Base-by-base conservation (phyloP, 2,797 vertebrate genomes). In the Enoplosus armatus region DNA sequence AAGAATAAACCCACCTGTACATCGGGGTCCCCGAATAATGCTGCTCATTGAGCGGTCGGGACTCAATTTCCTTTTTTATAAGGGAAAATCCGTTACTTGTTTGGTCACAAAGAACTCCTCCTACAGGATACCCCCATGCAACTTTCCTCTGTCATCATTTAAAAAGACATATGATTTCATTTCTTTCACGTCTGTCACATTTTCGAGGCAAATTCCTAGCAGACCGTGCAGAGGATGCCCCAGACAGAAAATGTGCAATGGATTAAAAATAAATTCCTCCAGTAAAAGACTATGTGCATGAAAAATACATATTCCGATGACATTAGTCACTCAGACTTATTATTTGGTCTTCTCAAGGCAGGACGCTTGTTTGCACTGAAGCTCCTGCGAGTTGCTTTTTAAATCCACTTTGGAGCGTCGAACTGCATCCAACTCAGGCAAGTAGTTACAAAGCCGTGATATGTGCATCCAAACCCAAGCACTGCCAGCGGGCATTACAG, bases 381-480 rank as follows among this genome's bases (percentile, higher is more conserved):
- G 89, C 88, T 92, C 92, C 91, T 58, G 92, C 89, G 85, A 85
- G 91, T 56, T 68, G 89, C 82, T 79, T 91, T 91, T 92, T 87
- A 93, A 94, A 94, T 96, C 94, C 95, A 84, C 89, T 88, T 88
- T 90, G 90, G 78, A 72, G 65, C 85, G 91, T 92, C 90, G 93
- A 87, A 86, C 83, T 80, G 93, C 90, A 93, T 96, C 95, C 93
- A 93, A 95, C 90, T 94, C 91, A 60, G 79, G 84, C 90, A 92
- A 90, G 84, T 75, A 2, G 81, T 85, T 85, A 75, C 77, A 72
- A 56, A 79, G 87, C 87, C 80, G 85, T 75, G 89, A 92, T 93
- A 89, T 94, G 93, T 94, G 93, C 95, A 95, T 96, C 93, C 93
- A 91, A 92, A 91, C 89, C 92, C 90, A 91, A 84, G 89, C 88